Evolutionary conservation across 1,140 invertebrate genomes (phyloP).

Genomic region (Drosophila nebulosa): DNA sequence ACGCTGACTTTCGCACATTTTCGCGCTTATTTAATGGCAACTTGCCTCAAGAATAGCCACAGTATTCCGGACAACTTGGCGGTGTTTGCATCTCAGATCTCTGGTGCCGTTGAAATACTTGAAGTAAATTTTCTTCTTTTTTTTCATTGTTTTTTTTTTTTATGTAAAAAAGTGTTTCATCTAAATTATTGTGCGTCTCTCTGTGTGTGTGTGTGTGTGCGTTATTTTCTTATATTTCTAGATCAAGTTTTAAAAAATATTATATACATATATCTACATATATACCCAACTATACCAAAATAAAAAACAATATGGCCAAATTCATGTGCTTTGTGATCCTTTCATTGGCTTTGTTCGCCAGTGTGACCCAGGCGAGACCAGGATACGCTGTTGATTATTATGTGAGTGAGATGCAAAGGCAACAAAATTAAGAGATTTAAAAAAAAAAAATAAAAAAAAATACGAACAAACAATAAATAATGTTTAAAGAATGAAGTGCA

Average conservation of each 20-base stretch:
- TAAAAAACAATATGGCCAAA: slow-evolving; percentile 67
- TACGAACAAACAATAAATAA: no score
- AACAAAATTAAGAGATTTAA: not conserved
- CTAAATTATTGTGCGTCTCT: slow-evolving; percentile 2
- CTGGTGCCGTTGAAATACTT: slow-evolving; percentile 68
- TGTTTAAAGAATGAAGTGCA: no score
- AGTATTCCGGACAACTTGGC: slow-evolving; percentile 80
- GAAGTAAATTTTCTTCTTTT: slow-evolving; percentile 46
- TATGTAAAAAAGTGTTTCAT: slow-evolving; percentile 22
- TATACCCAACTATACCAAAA: slow-evolving; percentile 36
- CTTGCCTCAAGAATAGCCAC: slow-evolving; percentile 75
- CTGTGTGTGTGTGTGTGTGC: not conserved
- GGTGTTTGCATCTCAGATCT: slow-evolving; percentile 62
- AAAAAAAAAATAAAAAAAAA: no score
- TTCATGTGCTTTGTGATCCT: slow-evolving; percentile 67
- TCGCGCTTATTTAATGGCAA: slow-evolving; percentile 76
- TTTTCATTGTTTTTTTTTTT: not conserved
- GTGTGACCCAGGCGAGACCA: slow-evolving; percentile 62
- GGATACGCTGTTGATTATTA: slow-evolving; percentile 81
- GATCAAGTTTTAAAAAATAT: slow-evolving; percentile 25
- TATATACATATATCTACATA: slow-evolving; percentile 16
- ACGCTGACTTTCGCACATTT: slow-evolving; percentile 35
- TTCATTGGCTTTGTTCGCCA: slow-evolving; percentile 61
- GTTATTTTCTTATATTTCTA: slow-evolving; percentile 40
- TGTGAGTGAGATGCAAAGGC: slow-evolving; percentile 58